These are phyloP conservation scores for Lasioglossum leucozonium DNA, from an alignment of 2,888 invertebrate genomes.

Conservation along the genomic window DNA sequence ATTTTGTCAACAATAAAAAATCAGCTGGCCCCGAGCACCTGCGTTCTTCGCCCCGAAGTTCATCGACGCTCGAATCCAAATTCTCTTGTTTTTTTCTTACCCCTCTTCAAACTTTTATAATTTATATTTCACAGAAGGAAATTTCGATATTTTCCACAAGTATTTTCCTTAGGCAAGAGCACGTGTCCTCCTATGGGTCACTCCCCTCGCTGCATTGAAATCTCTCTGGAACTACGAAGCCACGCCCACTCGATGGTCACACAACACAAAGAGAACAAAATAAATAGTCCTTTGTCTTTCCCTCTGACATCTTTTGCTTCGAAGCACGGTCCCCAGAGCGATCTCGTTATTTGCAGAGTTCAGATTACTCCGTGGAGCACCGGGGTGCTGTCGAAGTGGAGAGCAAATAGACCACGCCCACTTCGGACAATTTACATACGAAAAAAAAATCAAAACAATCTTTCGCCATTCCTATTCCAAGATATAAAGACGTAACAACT, in stretches of 20 bases:
- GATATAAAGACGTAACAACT: not conserved
- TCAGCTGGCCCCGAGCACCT: slow-evolving; percentile 20
- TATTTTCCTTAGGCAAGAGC: not conserved
- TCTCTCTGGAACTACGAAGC: not conserved
- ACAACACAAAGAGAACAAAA: not conserved
- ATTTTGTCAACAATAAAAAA: slow-evolving; percentile 15
- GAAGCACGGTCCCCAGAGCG: not conserved
- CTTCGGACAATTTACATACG: not conserved
- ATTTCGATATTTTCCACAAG: not conserved
- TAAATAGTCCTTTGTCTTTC: not conserved
- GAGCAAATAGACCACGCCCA: not conserved
- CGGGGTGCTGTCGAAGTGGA: not conserved
- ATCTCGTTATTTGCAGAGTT: not conserved
- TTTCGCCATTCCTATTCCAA: not conserved
- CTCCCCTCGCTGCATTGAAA: not conserved
- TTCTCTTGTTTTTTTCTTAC: not conserved
- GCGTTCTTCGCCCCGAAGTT: not conserved
- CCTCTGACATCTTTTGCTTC: not conserved
- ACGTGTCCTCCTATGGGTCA: not conserved
- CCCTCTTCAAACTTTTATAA: not conserved
- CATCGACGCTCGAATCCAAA: not conserved
- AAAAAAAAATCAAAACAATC: not conserved
- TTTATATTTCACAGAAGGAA: not conserved
- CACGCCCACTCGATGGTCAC: not conserved
- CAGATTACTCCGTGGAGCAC: not conserved